A percentile compares a stretch with the other conserved stretches of the same genome.
These are phyloP conservation scores for Toxotes jaculatrix DNA, from an alignment of 2,113 vertebrate species.

Conservation along the genomic window DNA sequence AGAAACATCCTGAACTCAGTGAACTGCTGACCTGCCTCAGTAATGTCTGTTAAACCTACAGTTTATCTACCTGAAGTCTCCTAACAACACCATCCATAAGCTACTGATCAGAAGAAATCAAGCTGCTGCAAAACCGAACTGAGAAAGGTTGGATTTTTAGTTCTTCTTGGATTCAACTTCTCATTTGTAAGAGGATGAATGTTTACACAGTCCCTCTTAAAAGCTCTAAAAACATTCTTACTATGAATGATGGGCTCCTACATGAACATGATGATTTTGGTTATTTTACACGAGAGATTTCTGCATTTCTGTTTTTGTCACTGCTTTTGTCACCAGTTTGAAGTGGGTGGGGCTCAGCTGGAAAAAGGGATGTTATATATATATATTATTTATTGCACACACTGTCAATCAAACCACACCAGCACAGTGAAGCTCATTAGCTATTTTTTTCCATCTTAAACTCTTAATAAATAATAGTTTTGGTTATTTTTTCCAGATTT, in stretches of 20 bases:
- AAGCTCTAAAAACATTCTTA: background rate
- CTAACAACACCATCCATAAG: too few species aligned
- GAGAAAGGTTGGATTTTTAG: too few species aligned
- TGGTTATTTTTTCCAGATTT: background rate
- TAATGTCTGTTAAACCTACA: background rate
- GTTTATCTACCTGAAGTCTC: too few species aligned
- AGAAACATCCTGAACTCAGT: too few species aligned
- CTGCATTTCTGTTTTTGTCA: background rate
- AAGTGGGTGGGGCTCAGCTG: background rate
- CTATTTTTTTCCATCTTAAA: background rate
- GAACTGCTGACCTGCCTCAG: too few species aligned
- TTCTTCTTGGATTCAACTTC: background rate
- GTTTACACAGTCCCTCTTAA: background rate
- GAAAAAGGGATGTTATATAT: background rate
- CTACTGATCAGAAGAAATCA: too few species aligned
- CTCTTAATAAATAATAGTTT: background rate
- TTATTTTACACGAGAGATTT: background rate
- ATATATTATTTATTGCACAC: background rate
- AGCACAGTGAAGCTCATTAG: background rate
- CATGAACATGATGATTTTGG: background rate
- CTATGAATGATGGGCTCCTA: background rate
- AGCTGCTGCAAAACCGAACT: too few species aligned
- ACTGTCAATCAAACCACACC: background rate
- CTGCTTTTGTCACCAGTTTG: background rate
- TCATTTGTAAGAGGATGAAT: background rate